Evolutionary conservation across 2,113 vertebrate genomes (phyloP).

Genomic region (Meleagris gallopavo): DNA sequence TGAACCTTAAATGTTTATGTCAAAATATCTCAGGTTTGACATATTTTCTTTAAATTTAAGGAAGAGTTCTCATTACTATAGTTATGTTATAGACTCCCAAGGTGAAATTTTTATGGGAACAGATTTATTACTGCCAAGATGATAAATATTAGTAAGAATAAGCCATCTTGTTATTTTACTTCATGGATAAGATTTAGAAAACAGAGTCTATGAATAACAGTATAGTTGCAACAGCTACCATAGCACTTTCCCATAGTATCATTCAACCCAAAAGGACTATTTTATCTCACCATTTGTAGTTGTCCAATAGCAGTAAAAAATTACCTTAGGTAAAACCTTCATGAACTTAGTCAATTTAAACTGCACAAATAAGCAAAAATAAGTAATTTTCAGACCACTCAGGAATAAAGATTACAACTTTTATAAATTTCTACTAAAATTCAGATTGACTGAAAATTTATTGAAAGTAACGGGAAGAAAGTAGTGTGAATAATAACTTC

Average conservation of each 20-base stretch:
- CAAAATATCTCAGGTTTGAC: slow-evolving; percentile 14
- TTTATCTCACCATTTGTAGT: neutral
- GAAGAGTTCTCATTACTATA: neutral
- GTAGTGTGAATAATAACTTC: neutral
- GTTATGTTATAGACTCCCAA: neutral
- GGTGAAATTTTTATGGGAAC: neutral
- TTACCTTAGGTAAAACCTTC: neutral
- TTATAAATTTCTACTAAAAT: neutral
- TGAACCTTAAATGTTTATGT: slow-evolving; percentile 2
- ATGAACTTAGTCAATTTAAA: neutral
- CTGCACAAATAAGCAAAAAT: neutral
- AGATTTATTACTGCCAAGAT: neutral
- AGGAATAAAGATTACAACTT: neutral
- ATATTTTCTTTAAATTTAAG: neutral
- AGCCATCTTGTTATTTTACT: neutral
- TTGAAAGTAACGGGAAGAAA: neutral
- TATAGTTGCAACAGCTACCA: neutral
- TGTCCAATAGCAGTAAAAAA: neutral
- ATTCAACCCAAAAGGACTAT: neutral
- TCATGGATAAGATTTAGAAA: neutral
- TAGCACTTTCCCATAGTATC: neutral
- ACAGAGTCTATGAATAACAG: neutral
- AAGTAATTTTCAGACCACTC: neutral
- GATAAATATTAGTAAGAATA: neutral
- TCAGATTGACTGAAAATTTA: neutral